Evolutionary conservation across 92 coral and sea anemone species (phyloP).

Genomic region (Meandrina meandrites): DNA sequence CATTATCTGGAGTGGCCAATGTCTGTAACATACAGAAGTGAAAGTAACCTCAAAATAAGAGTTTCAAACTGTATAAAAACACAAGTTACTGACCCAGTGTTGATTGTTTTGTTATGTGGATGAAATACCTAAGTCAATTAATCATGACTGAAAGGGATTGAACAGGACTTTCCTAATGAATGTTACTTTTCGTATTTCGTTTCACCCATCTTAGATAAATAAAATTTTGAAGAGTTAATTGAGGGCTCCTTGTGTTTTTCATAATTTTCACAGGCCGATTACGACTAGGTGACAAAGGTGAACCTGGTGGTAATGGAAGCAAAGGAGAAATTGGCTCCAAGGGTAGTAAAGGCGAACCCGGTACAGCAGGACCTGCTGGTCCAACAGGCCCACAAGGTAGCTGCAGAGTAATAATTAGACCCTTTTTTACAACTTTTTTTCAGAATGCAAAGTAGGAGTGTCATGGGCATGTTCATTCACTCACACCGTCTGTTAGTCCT

Average conservation of each 20-base stretch:
- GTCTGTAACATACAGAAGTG: too few species aligned
- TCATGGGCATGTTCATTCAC: too few species aligned
- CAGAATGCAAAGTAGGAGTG: too few species aligned
- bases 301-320: neutral
- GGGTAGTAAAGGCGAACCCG: conserved; percentile 6
- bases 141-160: too few species aligned
- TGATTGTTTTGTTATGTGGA: neutral
- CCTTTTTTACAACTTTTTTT: too few species aligned
- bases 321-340: conserved; percentile 4
- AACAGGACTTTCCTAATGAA: neutral
- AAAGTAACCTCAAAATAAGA: too few species aligned
- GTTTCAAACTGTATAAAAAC: too few species aligned
- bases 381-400: conserved; percentile 23
- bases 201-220: neutral
- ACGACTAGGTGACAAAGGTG: neutral
- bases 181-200: neutral
- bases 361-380: conserved; percentile 3
- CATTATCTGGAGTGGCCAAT: too few species aligned
- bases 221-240: neutral
- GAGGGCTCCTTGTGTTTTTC: neutral
- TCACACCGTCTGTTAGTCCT: too few species aligned
- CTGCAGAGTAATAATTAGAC: neutral
- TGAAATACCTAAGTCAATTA: neutral
- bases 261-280: neutral
- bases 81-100: too few species aligned